phyloP scores from a whole-genome alignment of 2,797 vertebrate genomes.

The Coendou prehensilis region DNA sequence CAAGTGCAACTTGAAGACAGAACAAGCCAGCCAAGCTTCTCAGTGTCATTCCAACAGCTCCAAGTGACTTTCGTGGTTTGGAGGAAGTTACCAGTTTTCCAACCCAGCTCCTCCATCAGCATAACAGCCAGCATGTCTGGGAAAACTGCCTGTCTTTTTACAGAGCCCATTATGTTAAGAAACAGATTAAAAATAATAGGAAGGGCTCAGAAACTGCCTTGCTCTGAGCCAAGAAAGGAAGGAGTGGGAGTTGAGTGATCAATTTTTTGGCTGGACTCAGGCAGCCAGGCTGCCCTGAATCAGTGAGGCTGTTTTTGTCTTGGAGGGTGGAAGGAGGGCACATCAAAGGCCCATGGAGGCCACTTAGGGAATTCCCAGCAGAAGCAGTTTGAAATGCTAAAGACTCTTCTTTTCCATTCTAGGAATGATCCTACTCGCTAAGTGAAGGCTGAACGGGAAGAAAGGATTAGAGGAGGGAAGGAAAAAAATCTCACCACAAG shows the following conservation, averaged over 20 bases:
- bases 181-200: not conserved
- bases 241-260: not conserved
- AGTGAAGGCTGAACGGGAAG: slow-evolving; percentile 85
- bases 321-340: not conserved
- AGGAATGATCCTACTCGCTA: slow-evolving; percentile 84
- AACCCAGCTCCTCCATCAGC: slow-evolving; percentile 53
- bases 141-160: slow-evolving; percentile 14
- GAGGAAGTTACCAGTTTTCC: slow-evolving; percentile 64
- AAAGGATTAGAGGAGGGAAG: slow-evolving; percentile 82
- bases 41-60: not conserved
- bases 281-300: not conserved
- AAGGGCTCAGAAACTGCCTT: slow-evolving; percentile 16
- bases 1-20: slow-evolving; percentile 66
- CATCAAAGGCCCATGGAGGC: slow-evolving; percentile 74
- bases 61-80: slow-evolving; percentile 45
- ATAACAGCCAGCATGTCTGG: slow-evolving; percentile 51
- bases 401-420: slow-evolving; percentile 81
- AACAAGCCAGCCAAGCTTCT: not conserved
- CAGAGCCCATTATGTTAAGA: not conserved
- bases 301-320: not conserved
- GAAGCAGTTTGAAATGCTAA: slow-evolving; percentile 53
- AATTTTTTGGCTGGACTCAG: not conserved
- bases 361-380: slow-evolving; percentile 27
- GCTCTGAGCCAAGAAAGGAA: slow-evolving; percentile 1
- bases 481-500: slow-evolving; percentile 85